Conservation (phyloP, 2,113 vertebrate genomes). For the Chamaea fasciata region DNA sequence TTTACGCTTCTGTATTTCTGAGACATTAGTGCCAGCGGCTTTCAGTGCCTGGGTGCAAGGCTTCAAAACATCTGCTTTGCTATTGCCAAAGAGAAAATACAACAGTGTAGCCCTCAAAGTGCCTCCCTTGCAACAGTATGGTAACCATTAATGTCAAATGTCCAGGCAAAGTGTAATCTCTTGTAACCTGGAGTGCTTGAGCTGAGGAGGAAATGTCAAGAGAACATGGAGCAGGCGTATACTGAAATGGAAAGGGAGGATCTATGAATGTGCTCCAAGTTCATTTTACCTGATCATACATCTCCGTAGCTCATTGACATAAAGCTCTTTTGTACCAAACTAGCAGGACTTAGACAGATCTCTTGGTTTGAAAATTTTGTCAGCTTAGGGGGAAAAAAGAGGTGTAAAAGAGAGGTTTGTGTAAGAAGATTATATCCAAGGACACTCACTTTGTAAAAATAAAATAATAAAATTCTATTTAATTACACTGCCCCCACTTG, state of each 20-base stretch:
- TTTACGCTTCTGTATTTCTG: not conserved
- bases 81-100: not conserved
- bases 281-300: not conserved
- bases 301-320: not conserved
- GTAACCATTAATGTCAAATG: not conserved
- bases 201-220: not conserved
- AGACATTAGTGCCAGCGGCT: not conserved
- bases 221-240: not conserved
- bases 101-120: not conserved
- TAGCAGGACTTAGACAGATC: not conserved
- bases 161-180: not conserved
- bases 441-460: not conserved
- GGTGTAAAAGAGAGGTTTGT: not conserved
- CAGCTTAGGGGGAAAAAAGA: rapidly evolving
- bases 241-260: not conserved
- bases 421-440: not conserved
- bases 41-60: not conserved
- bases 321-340: not conserved
- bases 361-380: not conserved
- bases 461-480: not conserved
- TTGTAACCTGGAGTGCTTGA: not conserved
- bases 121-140: not conserved
- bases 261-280: not conserved
- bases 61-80: not conserved
- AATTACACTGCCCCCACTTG: not conserved